phyloP scores from a whole-genome alignment of 2,797 vertebrate species.

The Amniataba percoides region DNA sequence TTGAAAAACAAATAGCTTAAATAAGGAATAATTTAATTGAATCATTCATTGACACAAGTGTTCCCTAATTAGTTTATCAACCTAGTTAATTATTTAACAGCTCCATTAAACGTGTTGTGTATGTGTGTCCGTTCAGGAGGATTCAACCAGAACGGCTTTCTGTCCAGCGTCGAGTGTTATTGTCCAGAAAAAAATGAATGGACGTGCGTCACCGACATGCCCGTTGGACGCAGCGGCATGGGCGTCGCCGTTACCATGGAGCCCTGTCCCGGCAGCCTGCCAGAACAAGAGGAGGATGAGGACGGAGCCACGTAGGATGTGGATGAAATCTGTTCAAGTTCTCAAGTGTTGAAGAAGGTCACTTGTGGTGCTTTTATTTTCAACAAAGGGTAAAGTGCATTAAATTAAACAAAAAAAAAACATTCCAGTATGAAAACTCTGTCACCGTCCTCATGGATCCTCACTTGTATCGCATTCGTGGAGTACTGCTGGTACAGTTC shows the following conservation, averaged over 20 bases:
- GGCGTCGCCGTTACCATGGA: slow-evolving; percentile 91
- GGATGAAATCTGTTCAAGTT: not conserved
- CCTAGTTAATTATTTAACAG: not conserved
- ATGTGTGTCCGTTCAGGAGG: slow-evolving; percentile 79
- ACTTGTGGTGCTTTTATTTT: slow-evolving; percentile 35
- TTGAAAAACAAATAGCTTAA: not conserved
- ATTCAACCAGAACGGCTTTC: slow-evolving; percentile 88
- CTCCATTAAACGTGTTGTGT: slow-evolving; percentile 17
- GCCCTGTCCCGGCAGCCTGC: slow-evolving; percentile 86
- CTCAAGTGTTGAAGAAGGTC: not conserved
- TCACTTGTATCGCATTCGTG: not conserved
- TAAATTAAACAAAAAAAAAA: not conserved
- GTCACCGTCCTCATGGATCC: not conserved
- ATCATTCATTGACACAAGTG: slow-evolving; percentile 22
- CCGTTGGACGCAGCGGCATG: slow-evolving; percentile 86
- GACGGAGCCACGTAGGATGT: slow-evolving; percentile 46
- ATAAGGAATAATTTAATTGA: slow-evolving; percentile 16
- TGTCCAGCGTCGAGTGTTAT: slow-evolving; percentile 87
- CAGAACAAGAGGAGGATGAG: slow-evolving; percentile 75
- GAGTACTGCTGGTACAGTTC: not conserved
- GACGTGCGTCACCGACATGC: slow-evolving; percentile 83
- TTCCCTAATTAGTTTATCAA: slow-evolving; percentile 15
- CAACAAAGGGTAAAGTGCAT: slow-evolving; percentile 34
- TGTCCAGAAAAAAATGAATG: slow-evolving; percentile 85
- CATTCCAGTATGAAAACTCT: slow-evolving; percentile 18